Conservation (phyloP, 2,797 vertebrate genomes). For the Neostethus bicornis region DNA sequence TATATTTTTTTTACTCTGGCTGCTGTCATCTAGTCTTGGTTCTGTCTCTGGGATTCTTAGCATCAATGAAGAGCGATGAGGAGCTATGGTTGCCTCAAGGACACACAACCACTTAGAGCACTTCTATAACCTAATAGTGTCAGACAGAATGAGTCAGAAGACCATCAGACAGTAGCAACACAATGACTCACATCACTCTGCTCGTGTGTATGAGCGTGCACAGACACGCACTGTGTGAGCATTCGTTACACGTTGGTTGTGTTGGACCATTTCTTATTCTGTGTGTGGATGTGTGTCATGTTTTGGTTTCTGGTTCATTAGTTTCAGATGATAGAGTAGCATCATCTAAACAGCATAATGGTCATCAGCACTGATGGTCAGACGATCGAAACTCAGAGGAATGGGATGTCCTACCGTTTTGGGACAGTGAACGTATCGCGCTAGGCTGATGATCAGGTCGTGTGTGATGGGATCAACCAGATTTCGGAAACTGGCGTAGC, state of each 20-base stretch:
- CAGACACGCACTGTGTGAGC: background rate
- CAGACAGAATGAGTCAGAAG: slow-evolving; percentile 44
- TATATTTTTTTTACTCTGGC: too few species aligned
- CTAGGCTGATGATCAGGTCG: slow-evolving; percentile 96
- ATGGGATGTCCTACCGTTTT: slow-evolving; percentile 84
- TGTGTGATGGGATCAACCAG: slow-evolving; percentile 98
- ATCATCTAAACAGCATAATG: background rate
- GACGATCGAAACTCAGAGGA: too few species aligned
- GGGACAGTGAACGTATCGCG: slow-evolving; percentile 94
- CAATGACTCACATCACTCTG: slow-evolving; percentile 22
- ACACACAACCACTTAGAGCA: slow-evolving; percentile 58
- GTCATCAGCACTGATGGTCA: too few species aligned
- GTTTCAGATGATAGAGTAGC: background rate
- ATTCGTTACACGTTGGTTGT: slow-evolving; percentile 10
- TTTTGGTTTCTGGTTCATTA: too few species aligned
- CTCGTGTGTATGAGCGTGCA: slow-evolving; percentile 5
- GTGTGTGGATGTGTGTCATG: slow-evolving; percentile 15
- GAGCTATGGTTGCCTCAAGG: too few species aligned
- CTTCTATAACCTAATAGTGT: slow-evolving; percentile 52
- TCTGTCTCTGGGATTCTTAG: too few species aligned
- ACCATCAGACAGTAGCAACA: slow-evolving; percentile 38
- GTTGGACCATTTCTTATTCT: background rate
- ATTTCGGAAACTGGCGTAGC: slow-evolving; percentile 98
- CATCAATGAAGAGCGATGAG: too few species aligned
- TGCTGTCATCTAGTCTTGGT: too few species aligned